A percentile compares a stretch with the other conserved stretches of the same genome.
These are phyloP conservation scores for Caenorhabditis sp. DNA, from an alignment of 2,888 invertebrate genomes.

Conservation along the genomic window DNA sequence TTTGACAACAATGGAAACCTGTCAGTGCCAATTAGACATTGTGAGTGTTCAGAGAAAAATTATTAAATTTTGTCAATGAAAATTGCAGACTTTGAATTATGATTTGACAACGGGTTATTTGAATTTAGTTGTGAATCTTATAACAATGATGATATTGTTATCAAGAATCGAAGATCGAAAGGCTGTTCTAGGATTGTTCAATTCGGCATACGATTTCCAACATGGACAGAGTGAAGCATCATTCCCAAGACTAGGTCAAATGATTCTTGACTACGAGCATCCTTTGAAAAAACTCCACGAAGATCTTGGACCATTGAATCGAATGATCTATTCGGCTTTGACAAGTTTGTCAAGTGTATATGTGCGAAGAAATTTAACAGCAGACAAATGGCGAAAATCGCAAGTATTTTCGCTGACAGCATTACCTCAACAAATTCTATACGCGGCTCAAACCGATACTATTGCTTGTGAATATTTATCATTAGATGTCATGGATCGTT, in stretches of 20 bases:
- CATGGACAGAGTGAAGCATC: constrained; percentile 79
- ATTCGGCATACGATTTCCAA: constrained; percentile 95
- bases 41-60: constrained; percentile 72
- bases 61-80: neutral
- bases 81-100: constrained; percentile 82
- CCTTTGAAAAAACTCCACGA: constrained; percentile 93
- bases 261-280: constrained; percentile 96
- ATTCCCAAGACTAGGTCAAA: constrained; percentile 93
- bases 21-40: constrained; percentile 91
- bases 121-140: constrained; percentile 91
- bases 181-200: constrained; percentile 90
- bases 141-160: constrained; percentile 93
- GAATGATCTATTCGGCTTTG: constrained; percentile 83
- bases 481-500: constrained; percentile 91
- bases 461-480: constrained; percentile 98
- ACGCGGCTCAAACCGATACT: constrained; percentile 91
- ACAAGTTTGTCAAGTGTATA: constrained; percentile 88
- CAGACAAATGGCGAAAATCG: constrained; percentile 88
- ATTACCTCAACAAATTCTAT: constrained; percentile 90
- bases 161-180: constrained; percentile 97
- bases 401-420: constrained; percentile 82
- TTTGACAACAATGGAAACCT: constrained; percentile 91
- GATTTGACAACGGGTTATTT: constrained; percentile 94
- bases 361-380: constrained; percentile 86
- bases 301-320: constrained; percentile 91